These are phyloP conservation scores for Phrynocephalus guinanensis DNA, from an alignment of 2,797 vertebrate species.

Conservation along the genomic window DNA sequence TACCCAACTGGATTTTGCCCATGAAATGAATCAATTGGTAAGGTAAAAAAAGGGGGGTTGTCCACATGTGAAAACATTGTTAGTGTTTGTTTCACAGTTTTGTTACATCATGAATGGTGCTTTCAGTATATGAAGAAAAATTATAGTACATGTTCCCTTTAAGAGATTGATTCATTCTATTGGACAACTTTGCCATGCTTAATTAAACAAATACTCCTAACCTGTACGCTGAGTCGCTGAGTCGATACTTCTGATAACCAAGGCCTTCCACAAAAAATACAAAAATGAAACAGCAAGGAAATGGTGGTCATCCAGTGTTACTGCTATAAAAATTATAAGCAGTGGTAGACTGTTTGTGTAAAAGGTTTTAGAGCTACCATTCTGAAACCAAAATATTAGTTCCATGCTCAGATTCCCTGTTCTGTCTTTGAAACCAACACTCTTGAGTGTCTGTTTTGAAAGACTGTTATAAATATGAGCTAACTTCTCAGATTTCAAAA, in stretches of 20 bases:
- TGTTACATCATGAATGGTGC: not conserved
- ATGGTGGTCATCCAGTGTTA: not conserved
- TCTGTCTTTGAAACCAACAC: not conserved
- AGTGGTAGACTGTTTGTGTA: not conserved
- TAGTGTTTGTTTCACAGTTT: constrained; percentile 32
- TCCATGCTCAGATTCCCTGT: not conserved
- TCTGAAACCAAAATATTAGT: not conserved
- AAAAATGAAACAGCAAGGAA: constrained; percentile 18
- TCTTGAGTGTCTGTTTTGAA: not conserved
- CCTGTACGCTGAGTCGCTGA: constrained; percentile 37
- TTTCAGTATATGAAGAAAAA: constrained; percentile 32
- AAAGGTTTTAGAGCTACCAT: not conserved
- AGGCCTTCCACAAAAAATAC: constrained; percentile 30
- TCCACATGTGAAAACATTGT: not conserved
- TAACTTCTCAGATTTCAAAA: not conserved
- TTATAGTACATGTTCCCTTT: constrained; percentile 35
- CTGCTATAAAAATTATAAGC: not conserved
- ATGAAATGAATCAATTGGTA: constrained; percentile 36
- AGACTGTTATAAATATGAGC: not conserved
- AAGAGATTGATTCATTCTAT: constrained; percentile 20
- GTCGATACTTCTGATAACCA: constrained; percentile 23
- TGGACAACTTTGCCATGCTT: constrained; percentile 44
- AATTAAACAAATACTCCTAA: constrained; percentile 47
- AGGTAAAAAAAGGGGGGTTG: not conserved
- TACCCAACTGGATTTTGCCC: not conserved